phyloP scores from a whole-genome alignment of 2,888 invertebrate genomes.

The Clepsis dumicolana region DNA sequence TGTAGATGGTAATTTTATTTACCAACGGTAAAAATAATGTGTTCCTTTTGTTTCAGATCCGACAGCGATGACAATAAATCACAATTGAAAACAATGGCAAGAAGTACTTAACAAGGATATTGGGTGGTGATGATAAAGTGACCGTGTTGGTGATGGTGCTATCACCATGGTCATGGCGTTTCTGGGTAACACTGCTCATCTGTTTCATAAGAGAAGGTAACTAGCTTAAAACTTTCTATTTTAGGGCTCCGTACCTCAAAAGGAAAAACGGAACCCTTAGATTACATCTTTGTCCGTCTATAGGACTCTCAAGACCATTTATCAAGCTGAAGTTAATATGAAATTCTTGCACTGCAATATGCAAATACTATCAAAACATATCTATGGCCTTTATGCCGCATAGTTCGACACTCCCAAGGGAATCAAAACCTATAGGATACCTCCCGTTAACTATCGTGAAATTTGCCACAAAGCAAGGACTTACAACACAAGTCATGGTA shows the following conservation, averaged over 20 bases:
- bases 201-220: slow-evolving; percentile 65
- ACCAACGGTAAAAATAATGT: background rate
- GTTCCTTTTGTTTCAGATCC: slow-evolving; percentile 28
- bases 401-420: no score
- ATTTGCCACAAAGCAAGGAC: no score
- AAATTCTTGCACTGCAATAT: no score
- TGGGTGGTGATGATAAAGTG: slow-evolving; percentile 59
- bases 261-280: no score
- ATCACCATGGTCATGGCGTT: slow-evolving; percentile 59
- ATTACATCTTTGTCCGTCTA: no score
- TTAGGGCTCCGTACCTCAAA: background rate
- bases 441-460: no score
- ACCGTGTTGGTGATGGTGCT: slow-evolving; percentile 69
- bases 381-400: no score
- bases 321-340: no score
- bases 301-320: no score
- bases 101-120: slow-evolving; percentile 45
- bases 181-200: slow-evolving; percentile 61
- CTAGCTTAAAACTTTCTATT: slow-evolving; percentile 42
- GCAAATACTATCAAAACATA: no score
- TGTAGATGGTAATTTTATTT: background rate
- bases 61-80: slow-evolving; percentile 18
- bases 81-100: slow-evolving; percentile 16
- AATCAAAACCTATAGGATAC: no score
- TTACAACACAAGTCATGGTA: no score